phyloP scores from a whole-genome alignment of 2,113 vertebrate genomes.

The Erpornis zantholeuca region DNA sequence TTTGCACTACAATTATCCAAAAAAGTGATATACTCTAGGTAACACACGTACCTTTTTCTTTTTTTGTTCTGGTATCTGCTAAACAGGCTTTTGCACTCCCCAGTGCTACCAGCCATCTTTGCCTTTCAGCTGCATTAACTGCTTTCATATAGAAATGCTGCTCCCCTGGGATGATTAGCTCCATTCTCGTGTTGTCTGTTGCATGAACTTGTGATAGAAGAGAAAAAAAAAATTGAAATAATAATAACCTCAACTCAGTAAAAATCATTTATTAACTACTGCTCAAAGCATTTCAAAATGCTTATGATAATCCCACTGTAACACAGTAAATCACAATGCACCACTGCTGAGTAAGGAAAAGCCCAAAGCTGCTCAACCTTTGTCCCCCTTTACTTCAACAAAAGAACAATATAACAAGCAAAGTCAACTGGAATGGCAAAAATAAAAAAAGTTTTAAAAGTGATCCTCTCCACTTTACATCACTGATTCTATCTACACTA shows the following conservation, averaged over 20 bases:
- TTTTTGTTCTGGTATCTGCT: conserved; percentile 80
- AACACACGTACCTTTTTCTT: conserved; percentile 80
- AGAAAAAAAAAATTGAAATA: neutral
- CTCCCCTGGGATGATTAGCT: conserved; percentile 84
- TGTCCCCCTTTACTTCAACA: neutral
- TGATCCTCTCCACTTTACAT: neutral
- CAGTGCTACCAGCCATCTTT: conserved; percentile 84
- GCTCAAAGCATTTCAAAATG: neutral
- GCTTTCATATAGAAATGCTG: conserved; percentile 87
- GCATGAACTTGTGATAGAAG: conserved; percentile 71
- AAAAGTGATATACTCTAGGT: neutral
- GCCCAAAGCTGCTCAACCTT: neutral
- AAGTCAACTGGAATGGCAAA: neutral
- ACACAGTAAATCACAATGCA: neutral
- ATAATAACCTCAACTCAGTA: neutral
- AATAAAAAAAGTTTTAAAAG: neutral
- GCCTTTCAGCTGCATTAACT: conserved; percentile 83
- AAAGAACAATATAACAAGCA: neutral
- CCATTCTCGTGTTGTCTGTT: conserved; percentile 83
- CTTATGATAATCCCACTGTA: neutral
- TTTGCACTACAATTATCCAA: neutral
- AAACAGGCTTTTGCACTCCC: conserved; percentile 86
- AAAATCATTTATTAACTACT: neutral
- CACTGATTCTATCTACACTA: neutral
- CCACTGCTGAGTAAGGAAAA: neutral